Percentiles rank a stretch among this genome's conserved stretches.
phyloP scores from a whole-genome alignment of 2,113 vertebrate genomes.

The Elaphurus davidianus region DNA sequence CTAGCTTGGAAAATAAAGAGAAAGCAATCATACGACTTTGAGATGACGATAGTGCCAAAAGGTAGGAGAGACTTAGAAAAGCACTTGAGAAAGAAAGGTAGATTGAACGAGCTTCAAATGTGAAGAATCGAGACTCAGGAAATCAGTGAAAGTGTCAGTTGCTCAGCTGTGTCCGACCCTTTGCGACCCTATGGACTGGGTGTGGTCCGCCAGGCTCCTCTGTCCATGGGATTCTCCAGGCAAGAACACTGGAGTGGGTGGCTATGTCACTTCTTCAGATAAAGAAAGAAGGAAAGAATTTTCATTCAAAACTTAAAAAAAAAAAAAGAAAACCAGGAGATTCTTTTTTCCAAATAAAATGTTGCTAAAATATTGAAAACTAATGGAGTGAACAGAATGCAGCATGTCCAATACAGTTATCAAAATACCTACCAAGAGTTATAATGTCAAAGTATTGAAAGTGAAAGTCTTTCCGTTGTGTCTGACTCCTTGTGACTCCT shows the following conservation, averaged over 20 bases:
- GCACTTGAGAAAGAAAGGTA: background rate
- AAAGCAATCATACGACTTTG: accelerated
- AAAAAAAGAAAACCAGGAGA: accelerated
- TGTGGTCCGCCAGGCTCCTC: too few species aligned
- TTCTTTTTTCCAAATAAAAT: background rate
- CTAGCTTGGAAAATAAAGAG: background rate
- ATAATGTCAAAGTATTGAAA: background rate
- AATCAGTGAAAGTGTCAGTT: accelerated
- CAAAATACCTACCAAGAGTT: background rate
- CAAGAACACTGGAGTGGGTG: too few species aligned
- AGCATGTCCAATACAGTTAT: background rate
- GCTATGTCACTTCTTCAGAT: background rate
- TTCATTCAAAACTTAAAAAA: background rate
- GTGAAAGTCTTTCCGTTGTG: background rate
- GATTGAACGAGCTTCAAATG: background rate
- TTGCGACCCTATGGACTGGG: accelerated
- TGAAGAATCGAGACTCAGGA: accelerated
- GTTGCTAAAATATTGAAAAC: background rate
- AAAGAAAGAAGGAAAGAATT: background rate
- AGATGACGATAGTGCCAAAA: accelerated
- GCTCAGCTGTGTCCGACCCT: accelerated
- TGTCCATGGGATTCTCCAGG: too few species aligned
- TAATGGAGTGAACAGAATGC: accelerated
- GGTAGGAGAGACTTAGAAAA: background rate
- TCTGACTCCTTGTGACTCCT: background rate